Evolutionary conservation across 2,113 vertebrate species (phyloP).

Genomic region (Poeciliopsis turrubarensis): DNA sequence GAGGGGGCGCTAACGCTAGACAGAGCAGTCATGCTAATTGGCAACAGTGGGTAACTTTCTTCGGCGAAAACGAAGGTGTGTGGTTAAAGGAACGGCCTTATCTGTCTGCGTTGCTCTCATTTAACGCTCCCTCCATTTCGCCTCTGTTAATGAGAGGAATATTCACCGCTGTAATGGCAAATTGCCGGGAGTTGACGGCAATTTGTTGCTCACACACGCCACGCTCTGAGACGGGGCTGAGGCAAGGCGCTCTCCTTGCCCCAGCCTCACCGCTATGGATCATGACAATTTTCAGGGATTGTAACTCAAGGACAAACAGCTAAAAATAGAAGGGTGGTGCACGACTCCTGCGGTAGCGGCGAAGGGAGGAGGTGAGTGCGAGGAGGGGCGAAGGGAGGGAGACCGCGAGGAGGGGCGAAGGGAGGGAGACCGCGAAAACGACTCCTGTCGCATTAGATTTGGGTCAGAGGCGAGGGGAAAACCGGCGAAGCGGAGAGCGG

Average conservation of each 20-base stretch:
- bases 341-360: conserved; percentile 38
- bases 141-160: conserved; percentile 71
- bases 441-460: conserved; percentile 73
- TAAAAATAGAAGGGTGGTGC: conserved; percentile 75
- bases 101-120: conserved; percentile 60
- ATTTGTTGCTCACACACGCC: conserved; percentile 43
- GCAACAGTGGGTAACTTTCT: conserved; percentile 76
- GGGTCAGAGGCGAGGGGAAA: conserved; percentile 68
- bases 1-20: conserved; percentile 60
- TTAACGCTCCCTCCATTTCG: conserved; percentile 65
- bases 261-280: conserved; percentile 56
- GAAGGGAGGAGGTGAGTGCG: conserved; percentile 18
- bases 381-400: not conserved
- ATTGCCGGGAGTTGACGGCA: conserved; percentile 37
- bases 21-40: conserved; percentile 77
- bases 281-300: conserved; percentile 72
- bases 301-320: conserved; percentile 76
- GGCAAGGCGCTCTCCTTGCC: conserved; percentile 11
- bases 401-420: no score
- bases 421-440: conserved; percentile 34
- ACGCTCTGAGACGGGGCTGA: not conserved
- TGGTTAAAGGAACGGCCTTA: conserved; percentile 53
- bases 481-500: conserved; percentile 47
- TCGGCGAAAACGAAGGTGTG: conserved; percentile 18
- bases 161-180: conserved; percentile 63